phyloP scores from a whole-genome alignment of 2,888 invertebrate species.

The Lottia gigantea region DNA sequence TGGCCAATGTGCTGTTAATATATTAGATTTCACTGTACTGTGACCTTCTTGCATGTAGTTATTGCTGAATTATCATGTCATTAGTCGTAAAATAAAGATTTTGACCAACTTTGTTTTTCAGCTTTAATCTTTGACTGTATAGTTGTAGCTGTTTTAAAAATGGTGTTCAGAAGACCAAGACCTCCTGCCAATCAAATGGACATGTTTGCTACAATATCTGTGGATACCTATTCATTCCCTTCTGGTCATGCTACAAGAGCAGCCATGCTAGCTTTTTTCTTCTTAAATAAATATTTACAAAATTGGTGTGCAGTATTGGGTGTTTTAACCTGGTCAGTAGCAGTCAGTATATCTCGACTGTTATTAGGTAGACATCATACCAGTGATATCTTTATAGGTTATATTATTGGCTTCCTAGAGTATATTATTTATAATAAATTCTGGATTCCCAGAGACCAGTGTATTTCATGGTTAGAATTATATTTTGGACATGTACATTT shows the following conservation, averaged over 20 bases:
- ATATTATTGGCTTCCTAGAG: constrained; percentile 74
- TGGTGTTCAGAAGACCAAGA: constrained; percentile 80
- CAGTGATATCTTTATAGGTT: constrained; percentile 84
- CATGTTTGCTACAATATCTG: constrained; percentile 77
- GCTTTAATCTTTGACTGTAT: constrained; percentile 85
- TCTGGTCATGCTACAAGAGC: constrained; percentile 93
- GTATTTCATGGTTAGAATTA: constrained; percentile 48
- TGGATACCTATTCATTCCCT: constrained; percentile 88
- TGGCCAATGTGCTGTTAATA: too few relatives aligned
- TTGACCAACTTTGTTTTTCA: constrained; percentile 70
- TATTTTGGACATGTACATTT: constrained; percentile 57
- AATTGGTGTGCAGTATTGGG: neutral
- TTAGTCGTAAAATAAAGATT: neutral
- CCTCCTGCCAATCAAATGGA: constrained; percentile 79
- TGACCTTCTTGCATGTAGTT: neutral
- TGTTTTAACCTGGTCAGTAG: constrained; percentile 78
- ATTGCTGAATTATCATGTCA: neutral
- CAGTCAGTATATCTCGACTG: constrained; percentile 83
- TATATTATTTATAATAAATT: constrained; percentile 41
- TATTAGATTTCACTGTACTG: too few relatives aligned
- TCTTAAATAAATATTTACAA: constrained; percentile 60
- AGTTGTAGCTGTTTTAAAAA: constrained; percentile 81
- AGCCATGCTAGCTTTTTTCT: constrained; percentile 80
- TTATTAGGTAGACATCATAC: constrained; percentile 88
- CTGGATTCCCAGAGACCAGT: constrained; percentile 48